Percentiles rank a stretch among this genome's conserved stretches.
These are phyloP conservation scores for Scatophagus argus DNA, from an alignment of 2,113 vertebrate species.

Conservation along the genomic window DNA sequence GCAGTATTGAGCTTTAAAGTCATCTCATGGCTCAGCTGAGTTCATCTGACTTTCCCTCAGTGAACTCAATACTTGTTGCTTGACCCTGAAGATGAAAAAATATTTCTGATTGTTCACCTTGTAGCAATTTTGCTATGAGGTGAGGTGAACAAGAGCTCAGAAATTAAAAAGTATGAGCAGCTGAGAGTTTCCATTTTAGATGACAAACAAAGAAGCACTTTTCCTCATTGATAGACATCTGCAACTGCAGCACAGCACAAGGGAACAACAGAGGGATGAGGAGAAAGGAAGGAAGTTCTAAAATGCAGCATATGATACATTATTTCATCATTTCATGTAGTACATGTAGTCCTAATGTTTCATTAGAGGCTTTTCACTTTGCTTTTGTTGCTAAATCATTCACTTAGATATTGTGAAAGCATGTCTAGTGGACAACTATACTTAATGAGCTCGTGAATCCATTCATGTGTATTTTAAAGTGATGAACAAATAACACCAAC, in stretches of 20 bases:
- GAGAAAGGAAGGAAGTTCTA: not conserved
- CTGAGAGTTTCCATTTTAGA: not conserved
- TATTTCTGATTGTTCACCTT: not conserved
- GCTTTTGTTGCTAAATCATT: conserved; percentile 5
- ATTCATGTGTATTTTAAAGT: conserved; percentile 1
- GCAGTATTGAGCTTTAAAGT: too few species aligned
- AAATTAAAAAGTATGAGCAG: not conserved
- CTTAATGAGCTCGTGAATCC: conserved; percentile 6
- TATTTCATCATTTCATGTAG: not conserved
- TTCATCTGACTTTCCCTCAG: not conserved
- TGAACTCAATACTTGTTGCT: too few species aligned
- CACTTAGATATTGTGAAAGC: not conserved
- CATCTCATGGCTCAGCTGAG: not conserved
- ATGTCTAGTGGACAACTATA: not conserved
- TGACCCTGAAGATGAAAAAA: not conserved
- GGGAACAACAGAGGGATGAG: not conserved
- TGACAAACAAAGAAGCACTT: not conserved
- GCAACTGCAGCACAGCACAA: not conserved
- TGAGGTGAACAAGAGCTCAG: not conserved
- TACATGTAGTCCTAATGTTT: not conserved
- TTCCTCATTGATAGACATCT: not conserved
- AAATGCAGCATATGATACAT: not conserved
- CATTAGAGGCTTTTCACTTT: not conserved
- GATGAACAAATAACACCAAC: not conserved
- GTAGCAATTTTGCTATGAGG: not conserved